phyloP scores from a whole-genome alignment of 2,113 vertebrate genomes.

The Chloropsis cyanopogon region DNA sequence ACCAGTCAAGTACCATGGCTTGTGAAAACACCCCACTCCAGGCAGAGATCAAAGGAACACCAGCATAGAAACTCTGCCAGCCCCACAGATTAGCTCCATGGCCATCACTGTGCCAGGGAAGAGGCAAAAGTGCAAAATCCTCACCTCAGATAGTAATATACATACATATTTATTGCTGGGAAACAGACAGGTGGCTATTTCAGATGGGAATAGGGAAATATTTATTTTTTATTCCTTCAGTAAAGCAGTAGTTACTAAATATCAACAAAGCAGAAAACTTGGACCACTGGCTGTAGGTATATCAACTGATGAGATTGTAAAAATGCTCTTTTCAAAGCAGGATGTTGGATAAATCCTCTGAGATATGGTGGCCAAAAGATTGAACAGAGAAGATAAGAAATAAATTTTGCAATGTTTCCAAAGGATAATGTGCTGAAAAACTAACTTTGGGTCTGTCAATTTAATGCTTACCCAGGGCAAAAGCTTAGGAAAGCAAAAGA shows the following conservation, averaged over 20 bases:
- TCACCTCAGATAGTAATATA: neutral
- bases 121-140: neutral
- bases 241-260: neutral
- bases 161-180: neutral
- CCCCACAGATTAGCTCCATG: neutral
- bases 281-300: neutral
- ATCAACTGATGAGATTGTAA: neutral
- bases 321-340: neutral
- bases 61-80: neutral
- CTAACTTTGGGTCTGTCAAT: neutral
- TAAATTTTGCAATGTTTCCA: conserved; percentile 19
- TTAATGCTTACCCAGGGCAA: neutral
- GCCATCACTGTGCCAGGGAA: neutral
- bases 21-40: neutral
- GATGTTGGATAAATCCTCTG: neutral
- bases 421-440: neutral
- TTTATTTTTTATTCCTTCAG: neutral
- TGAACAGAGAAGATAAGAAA: conserved; percentile 25
- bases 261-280: neutral
- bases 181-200: neutral
- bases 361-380: neutral
- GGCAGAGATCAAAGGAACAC: neutral
- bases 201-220: neutral
- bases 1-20: fast-evolving
- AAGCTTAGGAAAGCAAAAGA: neutral